Evolutionary conservation across 2,888 invertebrate genomes (phyloP), one percentile per base, ranked within the genome.

Genomic region (Cetonia aurata): DNA sequence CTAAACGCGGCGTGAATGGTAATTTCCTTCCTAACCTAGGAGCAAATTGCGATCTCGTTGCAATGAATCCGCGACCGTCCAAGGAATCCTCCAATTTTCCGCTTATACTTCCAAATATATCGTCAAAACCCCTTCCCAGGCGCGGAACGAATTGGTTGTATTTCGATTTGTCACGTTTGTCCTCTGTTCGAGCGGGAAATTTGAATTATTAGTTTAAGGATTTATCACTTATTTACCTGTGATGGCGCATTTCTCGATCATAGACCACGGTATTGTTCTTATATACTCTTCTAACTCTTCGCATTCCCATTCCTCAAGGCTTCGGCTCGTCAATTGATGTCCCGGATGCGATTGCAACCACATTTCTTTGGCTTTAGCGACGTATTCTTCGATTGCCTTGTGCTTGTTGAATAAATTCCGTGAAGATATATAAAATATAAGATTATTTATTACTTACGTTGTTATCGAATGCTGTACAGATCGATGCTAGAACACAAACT

Each of bases 281-380:
- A 83, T 78, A 17, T 86, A 77, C 0, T 80, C 76, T 15, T 82
- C 81, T 46, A 85, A 73, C 67, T 84, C 72, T 76, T 82, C 74
- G 74, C 76, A 62, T 77, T 82, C 72, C 75, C 73, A 52, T 12
- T 75, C 73, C 50, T 81, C 82, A 25, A 84, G 83, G 41, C 74
- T 74, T 6, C 75, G 76, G 69, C 77, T 80, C 6, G 87, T 88
- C n/a, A 88, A 80, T 70, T 87, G 82, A 1, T 88, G 87, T 1
- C 87, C 87, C 72, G 88, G 87, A 87, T 87, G 88, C 82, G 87
- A 83, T 4, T 78, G 70, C 6, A 71, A 67, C n/a, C 12, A 72
- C 56, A 25, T 71, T 76, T 78, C 46, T 70, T 73, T 37, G n/a
- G n/a, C 13, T 56, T 56, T 25, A 4, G 25, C 25, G 4, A 12